Conservation (phyloP, 2,113 vertebrate species). For the Limanda limanda region DNA sequence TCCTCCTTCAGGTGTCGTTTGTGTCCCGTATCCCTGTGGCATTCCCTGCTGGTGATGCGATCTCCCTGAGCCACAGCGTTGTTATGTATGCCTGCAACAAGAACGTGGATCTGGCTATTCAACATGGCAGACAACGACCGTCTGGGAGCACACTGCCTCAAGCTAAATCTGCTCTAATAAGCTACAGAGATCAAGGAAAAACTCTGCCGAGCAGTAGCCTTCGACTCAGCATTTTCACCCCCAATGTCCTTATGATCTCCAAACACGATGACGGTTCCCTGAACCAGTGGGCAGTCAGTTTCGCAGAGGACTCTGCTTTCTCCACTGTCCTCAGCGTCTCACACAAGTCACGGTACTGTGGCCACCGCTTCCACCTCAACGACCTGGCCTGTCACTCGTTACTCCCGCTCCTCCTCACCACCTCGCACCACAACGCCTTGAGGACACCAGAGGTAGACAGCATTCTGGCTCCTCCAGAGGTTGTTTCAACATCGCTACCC, state of each 20-base stretch:
- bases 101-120: conserved; percentile 96
- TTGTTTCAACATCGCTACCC: conserved; percentile 43
- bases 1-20: conserved; percentile 91
- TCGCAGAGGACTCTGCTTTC: conserved; percentile 97
- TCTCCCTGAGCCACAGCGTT: conserved; percentile 95
- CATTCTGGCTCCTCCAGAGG: conserved; percentile 59
- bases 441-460: conserved; percentile 83
- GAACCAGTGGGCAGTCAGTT: conserved; percentile 98
- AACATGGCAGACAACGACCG: conserved; percentile 92
- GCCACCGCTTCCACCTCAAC: conserved; percentile 98
- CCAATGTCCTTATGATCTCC: conserved; percentile 98
- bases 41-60: conserved; percentile 95
- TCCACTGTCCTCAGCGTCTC: conserved; percentile 97
- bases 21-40: conserved; percentile 98
- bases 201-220: conserved; percentile 81
- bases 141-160: conserved; percentile 80
- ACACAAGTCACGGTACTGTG: conserved; percentile 97
- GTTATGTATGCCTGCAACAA: conserved; percentile 98
- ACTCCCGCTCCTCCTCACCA: conserved; percentile 95
- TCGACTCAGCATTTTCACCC: conserved; percentile 96
- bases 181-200: conserved; percentile 74
- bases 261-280: conserved; percentile 96
- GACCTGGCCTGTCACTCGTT: conserved; percentile 97
- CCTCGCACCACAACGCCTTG: conserved; percentile 95
- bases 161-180: conserved; percentile 90